Percentiles rank a stretch among this genome's conserved stretches.
Conservation (phyloP, 2,113 vertebrate genomes). For the Manacus vitellinus region DNA sequence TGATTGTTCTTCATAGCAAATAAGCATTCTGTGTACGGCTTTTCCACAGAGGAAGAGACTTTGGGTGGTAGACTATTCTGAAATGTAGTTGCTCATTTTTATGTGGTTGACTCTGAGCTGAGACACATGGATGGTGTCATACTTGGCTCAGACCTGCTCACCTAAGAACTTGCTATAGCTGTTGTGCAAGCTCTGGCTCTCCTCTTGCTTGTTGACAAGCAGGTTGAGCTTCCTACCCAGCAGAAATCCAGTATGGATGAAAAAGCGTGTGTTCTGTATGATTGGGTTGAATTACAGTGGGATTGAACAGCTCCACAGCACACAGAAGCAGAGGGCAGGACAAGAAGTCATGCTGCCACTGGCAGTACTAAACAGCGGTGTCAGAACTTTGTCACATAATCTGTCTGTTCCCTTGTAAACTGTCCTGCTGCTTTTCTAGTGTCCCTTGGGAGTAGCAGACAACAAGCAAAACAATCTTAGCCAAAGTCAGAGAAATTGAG, state of each 20-base stretch:
- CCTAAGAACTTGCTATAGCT: neutral
- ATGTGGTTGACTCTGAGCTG: neutral
- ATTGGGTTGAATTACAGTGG: neutral
- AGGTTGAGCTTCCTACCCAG: neutral
- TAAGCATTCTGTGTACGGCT: neutral
- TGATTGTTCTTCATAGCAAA: neutral
- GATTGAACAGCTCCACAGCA: neutral
- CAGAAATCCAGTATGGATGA: neutral
- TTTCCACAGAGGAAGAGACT: neutral
- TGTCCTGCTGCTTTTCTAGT: rapidly evolving
- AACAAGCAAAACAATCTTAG: neutral
- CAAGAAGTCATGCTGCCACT: neutral
- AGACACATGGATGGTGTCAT: neutral
- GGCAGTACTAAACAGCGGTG: neutral
- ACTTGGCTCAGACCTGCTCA: neutral
- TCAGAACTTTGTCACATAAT: neutral
- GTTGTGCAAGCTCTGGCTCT: neutral
- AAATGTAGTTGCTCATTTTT: neutral
- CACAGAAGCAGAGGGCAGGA: neutral
- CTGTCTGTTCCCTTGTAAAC: neutral
- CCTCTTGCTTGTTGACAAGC: neutral
- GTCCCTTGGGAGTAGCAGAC: neutral
- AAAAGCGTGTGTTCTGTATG: neutral
- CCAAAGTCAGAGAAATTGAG: neutral
- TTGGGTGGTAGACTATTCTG: neutral